Percentiles rank a stretch among this genome's conserved stretches.
These are phyloP conservation scores for Carassius auratus DNA, from an alignment of 2,113 vertebrate genomes.

Conservation along the genomic window DNA sequence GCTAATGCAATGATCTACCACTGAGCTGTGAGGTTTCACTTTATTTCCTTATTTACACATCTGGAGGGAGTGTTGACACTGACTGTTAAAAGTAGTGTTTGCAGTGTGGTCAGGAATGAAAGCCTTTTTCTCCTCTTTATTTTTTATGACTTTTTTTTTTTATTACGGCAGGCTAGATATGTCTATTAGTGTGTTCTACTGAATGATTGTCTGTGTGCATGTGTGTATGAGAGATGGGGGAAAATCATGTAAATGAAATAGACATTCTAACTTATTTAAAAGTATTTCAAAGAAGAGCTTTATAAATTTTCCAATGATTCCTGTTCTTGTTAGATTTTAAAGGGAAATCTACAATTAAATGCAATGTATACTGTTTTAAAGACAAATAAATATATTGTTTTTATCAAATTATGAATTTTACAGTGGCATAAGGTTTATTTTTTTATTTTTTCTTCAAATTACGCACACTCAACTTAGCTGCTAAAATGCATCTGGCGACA, in stretches of 20 bases:
- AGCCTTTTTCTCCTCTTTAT: background rate
- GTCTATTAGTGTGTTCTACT: background rate
- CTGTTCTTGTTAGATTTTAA: background rate
- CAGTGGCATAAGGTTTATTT: no score
- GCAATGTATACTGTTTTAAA: slow-evolving; percentile 1
- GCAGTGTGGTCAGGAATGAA: background rate
- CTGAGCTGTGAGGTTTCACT: background rate
- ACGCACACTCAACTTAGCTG: background rate
- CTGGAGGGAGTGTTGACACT: background rate
- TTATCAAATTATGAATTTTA: background rate
- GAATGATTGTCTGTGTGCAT: background rate
- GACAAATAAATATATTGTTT: slow-evolving; percentile 14
- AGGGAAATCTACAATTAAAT: background rate
- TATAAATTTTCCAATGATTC: background rate
- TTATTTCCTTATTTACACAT: background rate
- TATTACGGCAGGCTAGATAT: background rate
- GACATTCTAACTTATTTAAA: background rate
- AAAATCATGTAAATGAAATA: background rate
- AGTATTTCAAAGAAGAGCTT: background rate
- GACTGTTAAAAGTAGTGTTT: background rate
- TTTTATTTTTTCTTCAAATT: background rate
- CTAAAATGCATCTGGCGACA: background rate
- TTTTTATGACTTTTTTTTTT: background rate
- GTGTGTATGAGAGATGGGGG: background rate
- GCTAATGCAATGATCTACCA: no score